Evolutionary conservation across 2,797 vertebrate genomes (phyloP).

Genomic region (Pteronotus mesoamericanus): DNA sequence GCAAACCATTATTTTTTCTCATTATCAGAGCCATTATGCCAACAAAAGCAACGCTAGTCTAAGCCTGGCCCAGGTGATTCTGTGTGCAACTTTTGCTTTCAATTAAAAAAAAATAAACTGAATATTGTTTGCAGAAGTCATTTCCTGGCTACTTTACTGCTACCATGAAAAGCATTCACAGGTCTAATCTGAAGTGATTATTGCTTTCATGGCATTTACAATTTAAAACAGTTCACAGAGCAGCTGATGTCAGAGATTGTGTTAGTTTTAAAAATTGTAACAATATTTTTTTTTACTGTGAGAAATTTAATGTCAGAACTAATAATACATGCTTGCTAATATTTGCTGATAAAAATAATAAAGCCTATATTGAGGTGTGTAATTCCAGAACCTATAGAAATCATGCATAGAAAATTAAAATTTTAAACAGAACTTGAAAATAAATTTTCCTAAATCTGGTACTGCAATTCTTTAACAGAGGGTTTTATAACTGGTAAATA

Average conservation of each 20-base stretch:
- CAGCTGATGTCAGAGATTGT: not conserved
- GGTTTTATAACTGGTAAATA: not conserved
- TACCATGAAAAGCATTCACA: not conserved
- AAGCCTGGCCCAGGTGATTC: not conserved
- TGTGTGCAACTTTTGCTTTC: slow-evolving; percentile 23
- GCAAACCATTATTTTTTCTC: not conserved
- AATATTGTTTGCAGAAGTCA: slow-evolving; percentile 18
- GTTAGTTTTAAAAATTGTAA: slow-evolving; percentile 1
- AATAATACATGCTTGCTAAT: not conserved
- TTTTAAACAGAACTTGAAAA: not conserved
- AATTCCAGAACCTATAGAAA: not conserved
- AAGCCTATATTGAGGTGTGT: not conserved
- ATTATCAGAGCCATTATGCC: not conserved
- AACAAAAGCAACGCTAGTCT: not conserved
- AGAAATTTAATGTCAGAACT: not conserved
- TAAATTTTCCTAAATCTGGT: not conserved
- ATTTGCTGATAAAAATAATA: not conserved
- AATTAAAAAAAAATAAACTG: not conserved
- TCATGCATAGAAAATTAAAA: not conserved
- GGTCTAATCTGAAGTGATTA: not conserved
- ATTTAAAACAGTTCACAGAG: slow-evolving; percentile 14
- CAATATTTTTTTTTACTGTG: not conserved
- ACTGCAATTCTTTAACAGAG: not conserved
- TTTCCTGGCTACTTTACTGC: slow-evolving; percentile 41
- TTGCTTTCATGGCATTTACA: slow-evolving; percentile 1